Evolutionary conservation across 2,888 invertebrate genomes (phyloP).

Genomic region (Andrena camellia): DNA sequence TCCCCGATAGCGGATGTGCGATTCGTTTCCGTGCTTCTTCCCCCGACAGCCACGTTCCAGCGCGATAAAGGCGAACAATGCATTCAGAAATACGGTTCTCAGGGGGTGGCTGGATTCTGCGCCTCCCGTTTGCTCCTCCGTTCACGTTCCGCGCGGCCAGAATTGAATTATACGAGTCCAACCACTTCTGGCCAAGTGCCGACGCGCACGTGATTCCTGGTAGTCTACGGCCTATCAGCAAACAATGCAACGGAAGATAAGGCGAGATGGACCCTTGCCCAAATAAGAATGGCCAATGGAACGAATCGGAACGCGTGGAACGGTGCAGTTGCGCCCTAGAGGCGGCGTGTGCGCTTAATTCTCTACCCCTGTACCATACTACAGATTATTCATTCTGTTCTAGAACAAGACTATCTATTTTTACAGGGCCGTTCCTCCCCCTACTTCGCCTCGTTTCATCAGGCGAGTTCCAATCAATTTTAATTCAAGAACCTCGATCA

Average conservation of each 20-base stretch:
- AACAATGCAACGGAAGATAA: constrained; percentile 72
- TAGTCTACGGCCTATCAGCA: constrained; percentile 68
- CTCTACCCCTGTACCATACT: constrained; percentile 18
- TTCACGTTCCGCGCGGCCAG: constrained; percentile 50
- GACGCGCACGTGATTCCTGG: constrained; percentile 64
- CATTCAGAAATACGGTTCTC: constrained; percentile 58
- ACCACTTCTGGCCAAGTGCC: constrained; percentile 76
- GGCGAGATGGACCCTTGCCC: constrained; percentile 47
- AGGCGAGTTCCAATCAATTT: background rate
- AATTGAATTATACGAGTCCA: constrained; percentile 74
- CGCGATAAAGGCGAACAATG: constrained; percentile 70
- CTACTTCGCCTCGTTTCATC: too few species aligned
- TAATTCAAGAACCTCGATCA: background rate
- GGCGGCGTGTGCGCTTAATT: constrained; percentile 12
- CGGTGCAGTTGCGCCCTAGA: constrained; percentile 1
- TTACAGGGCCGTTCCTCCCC: background rate
- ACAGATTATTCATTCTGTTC: constrained; percentile 19
- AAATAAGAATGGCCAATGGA: constrained; percentile 49
- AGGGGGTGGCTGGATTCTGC: constrained; percentile 48
- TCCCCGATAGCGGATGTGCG: constrained; percentile 53
- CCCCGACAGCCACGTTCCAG: constrained; percentile 33
- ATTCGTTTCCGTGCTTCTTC: constrained; percentile 64
- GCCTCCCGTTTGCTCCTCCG: constrained; percentile 30
- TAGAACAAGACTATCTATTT: background rate
- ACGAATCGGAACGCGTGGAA: constrained; percentile 43